phyloP scores from a whole-genome alignment of 2,888 invertebrate genomes.

The Xiphydria camelus region DNA sequence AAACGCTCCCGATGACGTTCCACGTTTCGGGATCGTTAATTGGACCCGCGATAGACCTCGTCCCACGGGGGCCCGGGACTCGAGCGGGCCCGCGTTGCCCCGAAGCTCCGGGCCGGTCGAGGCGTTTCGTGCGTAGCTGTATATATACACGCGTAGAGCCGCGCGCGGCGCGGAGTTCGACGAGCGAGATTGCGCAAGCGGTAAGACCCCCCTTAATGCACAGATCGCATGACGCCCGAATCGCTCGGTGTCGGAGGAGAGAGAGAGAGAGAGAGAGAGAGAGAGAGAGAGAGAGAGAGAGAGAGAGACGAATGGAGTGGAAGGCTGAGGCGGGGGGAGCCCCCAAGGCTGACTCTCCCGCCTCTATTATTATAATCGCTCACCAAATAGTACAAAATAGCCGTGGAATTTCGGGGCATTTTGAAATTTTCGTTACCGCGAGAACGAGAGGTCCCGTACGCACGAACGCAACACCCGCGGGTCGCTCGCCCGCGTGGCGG shows the following conservation, averaged over 20 bases:
- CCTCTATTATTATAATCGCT: constrained; percentile 31
- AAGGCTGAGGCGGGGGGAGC: constrained; percentile 9
- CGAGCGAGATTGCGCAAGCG: constrained; percentile 1
- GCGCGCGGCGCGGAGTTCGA: no score
- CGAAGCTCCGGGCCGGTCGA: no score
- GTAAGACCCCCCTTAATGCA: constrained; percentile 15
- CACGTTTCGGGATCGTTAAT: no score
- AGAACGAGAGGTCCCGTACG: no score
- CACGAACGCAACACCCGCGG: no score
- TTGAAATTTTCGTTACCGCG: constrained; percentile 23
- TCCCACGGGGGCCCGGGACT: no score
- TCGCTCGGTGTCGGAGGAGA: not conserved
- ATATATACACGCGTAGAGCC: no score
- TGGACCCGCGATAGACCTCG: no score
- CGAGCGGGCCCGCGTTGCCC: no score
- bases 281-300: not conserved
- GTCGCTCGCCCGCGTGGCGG: no score
- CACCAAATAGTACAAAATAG: constrained; percentile 23
- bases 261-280: not conserved
- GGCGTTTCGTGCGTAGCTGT: no score
- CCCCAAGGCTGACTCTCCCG: constrained; percentile 17
- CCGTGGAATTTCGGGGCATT: constrained; percentile 17
- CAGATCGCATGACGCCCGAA: constrained; percentile 21
- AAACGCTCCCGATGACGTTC: no score
- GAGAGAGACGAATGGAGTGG: constrained; percentile 4